Evolutionary conservation across 2,113 vertebrate genomes (phyloP), one percentile per base, ranked within the genome.

Genomic region (Eublepharis macularius): DNA sequence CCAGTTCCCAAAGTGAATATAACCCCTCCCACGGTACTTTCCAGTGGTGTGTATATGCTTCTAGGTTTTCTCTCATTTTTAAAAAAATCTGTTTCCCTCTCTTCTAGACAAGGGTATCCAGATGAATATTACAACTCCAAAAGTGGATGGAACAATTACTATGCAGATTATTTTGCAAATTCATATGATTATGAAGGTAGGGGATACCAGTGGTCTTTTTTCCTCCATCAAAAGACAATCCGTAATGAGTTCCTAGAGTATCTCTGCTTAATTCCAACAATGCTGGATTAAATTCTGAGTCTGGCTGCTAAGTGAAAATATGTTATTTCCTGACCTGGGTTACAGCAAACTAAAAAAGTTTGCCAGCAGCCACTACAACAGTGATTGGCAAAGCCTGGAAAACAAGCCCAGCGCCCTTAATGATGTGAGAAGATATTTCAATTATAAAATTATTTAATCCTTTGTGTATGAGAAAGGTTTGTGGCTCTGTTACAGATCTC

Each of bases 71-170:
- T 34, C 16, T 14, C 16, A 29, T 21, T 82, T 41, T 45, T 1
- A 4, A n/a, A 39, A 36, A 34, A 77, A 65, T 6, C 24, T 65
- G 36, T 0, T 84, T 24, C 0, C 0, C 49, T 91, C 80, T 90
- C 39, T 94, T 94, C n/a, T 88, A 99, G 99, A 84, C 98, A 97
- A 89, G 97, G 96, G 0, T 97, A 98, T 92, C 9, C 96, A 17
- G 98, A 99, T 2, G 97, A 98, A 11, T 94, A 96, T 77, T 97
- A 97, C 4, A 45, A 16, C 79, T 74, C 95, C 36, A 97, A 95
- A 94, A 79, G 97, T 26, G 98, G 96, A 80, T 98, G 95, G 97
- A 97, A 88, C 54, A 97, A 97, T 49, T 98, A 98, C 95, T 99
- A 98, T 91, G 91, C 96, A 84, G 95, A 95, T 49, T 98, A 98